A percentile compares a stretch with the other conserved stretches of the same genome.
Conservation (phyloP, 2,888 invertebrate genomes). For the Sinopyrophorus schimmeli region DNA sequence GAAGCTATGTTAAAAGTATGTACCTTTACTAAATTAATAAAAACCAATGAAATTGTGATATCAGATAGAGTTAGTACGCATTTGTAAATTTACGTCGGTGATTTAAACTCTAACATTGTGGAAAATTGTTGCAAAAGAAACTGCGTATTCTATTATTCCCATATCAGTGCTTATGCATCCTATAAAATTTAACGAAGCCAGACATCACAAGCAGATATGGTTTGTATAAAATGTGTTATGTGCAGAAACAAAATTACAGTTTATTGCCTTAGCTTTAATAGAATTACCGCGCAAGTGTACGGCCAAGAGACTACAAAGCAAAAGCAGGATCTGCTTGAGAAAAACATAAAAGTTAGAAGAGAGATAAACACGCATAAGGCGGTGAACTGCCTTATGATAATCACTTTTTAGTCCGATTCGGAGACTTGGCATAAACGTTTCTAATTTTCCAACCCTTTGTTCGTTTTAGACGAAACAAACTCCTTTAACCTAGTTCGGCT, state of each 20-base stretch:
- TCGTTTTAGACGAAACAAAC: slow-evolving; percentile 21
- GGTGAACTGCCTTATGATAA: slow-evolving; percentile 27
- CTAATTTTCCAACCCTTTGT: slow-evolving; percentile 19
- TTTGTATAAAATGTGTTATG: slow-evolving; percentile 11
- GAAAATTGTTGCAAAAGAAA: too few relatives aligned
- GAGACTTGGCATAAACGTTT: slow-evolving; percentile 21
- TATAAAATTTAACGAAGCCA: too few relatives aligned
- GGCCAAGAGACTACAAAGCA: slow-evolving; percentile 12
- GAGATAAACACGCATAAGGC: slow-evolving; percentile 29
- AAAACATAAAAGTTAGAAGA: slow-evolving; percentile 24
- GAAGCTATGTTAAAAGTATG: too few relatives aligned
- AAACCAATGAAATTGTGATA: too few relatives aligned
- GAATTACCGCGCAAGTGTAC: slow-evolving; percentile 19
- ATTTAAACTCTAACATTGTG: too few relatives aligned
- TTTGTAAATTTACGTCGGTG: too few relatives aligned
- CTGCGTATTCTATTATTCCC: too few relatives aligned
- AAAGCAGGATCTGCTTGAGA: slow-evolving; percentile 7
- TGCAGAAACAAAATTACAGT: slow-evolving; percentile 15
- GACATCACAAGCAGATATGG: slow-evolving; percentile 1
- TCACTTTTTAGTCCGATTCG: slow-evolving; percentile 20
- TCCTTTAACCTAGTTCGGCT: slow-evolving; percentile 18
- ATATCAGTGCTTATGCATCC: too few relatives aligned
- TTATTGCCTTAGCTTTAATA: slow-evolving; percentile 21
- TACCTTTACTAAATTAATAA: too few relatives aligned
- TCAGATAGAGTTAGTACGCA: too few relatives aligned